Conservation (phyloP, 2,888 invertebrate genomes). For the Merodon equestris region DNA sequence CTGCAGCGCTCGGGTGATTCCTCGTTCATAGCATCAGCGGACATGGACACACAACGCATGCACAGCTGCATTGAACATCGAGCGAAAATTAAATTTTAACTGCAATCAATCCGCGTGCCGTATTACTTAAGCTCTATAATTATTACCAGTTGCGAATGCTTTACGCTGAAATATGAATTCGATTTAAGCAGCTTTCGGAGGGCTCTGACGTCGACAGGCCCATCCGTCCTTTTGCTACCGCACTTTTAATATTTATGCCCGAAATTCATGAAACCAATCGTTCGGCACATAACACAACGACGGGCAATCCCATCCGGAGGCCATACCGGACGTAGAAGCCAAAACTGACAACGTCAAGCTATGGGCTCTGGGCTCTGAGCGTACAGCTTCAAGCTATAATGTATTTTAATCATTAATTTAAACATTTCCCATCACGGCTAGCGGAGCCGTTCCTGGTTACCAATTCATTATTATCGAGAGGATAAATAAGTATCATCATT, state of each 20-base stretch:
- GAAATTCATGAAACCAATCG: background rate
- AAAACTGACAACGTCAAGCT: background rate
- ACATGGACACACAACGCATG: background rate
- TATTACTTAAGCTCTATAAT: constrained; percentile 48
- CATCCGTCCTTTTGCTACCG: constrained; percentile 10
- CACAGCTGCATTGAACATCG: background rate
- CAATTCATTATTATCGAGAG: constrained; percentile 52
- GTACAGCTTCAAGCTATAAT: constrained; percentile 31
- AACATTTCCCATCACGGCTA: constrained; percentile 25
- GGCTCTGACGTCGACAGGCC: background rate
- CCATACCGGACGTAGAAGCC: background rate
- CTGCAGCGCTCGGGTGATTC: background rate
- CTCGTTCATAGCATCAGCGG: too few species aligned
- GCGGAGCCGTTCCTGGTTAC: constrained; percentile 1
- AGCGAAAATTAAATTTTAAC: constrained; percentile 36
- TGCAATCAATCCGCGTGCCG: constrained; percentile 44
- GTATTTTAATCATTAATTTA: constrained; percentile 23
- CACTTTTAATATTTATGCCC: constrained; percentile 29
- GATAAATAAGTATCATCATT: constrained; percentile 46
- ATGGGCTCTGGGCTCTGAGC: background rate
- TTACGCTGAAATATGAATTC: constrained; percentile 35
- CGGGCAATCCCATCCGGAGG: background rate
- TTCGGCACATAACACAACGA: too few species aligned
- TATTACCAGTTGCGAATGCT: constrained; percentile 28
- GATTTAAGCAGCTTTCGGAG: constrained; percentile 11